These are phyloP conservation scores for Sturnira hondurensis DNA, from an alignment of 2,113 vertebrate genomes.

Conservation along the genomic window DNA sequence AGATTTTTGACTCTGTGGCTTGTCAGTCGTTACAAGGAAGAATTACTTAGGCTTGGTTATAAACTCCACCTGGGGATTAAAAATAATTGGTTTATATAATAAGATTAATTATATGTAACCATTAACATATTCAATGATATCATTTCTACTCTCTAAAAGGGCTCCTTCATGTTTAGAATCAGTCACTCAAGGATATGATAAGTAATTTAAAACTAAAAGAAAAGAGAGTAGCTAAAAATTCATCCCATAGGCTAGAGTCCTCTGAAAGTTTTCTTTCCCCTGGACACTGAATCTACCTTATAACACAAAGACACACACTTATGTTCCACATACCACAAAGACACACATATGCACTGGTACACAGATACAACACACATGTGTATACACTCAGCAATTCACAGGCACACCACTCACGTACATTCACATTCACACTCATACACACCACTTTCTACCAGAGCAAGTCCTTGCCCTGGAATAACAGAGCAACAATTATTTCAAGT, in stretches of 20 bases:
- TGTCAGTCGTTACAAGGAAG: constrained; percentile 52
- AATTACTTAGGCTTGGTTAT: constrained; percentile 68
- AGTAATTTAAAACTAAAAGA: constrained; percentile 17
- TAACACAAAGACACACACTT: background rate
- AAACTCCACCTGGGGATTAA: constrained; percentile 25
- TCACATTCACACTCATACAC: background rate
- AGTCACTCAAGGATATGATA: background rate
- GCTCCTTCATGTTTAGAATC: constrained; percentile 3
- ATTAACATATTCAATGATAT: constrained; percentile 48
- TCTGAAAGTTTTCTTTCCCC: background rate
- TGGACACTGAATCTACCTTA: background rate
- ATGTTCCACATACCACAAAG: background rate
- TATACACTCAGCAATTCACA: background rate
- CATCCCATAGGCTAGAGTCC: background rate
- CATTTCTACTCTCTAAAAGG: constrained; percentile 4
- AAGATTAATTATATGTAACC: constrained; percentile 70
- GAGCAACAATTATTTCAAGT: constrained; percentile 36
- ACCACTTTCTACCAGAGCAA: background rate
- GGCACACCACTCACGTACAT: background rate
- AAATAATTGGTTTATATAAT: constrained; percentile 55
- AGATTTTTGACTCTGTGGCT: constrained; percentile 27
- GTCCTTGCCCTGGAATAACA: constrained; percentile 28
- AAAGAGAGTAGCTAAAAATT: background rate
- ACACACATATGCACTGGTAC: background rate
- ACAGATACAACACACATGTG: background rate